phyloP scores from a whole-genome alignment of 2,113 vertebrate species.

The Micronycteris hirsuta region DNA sequence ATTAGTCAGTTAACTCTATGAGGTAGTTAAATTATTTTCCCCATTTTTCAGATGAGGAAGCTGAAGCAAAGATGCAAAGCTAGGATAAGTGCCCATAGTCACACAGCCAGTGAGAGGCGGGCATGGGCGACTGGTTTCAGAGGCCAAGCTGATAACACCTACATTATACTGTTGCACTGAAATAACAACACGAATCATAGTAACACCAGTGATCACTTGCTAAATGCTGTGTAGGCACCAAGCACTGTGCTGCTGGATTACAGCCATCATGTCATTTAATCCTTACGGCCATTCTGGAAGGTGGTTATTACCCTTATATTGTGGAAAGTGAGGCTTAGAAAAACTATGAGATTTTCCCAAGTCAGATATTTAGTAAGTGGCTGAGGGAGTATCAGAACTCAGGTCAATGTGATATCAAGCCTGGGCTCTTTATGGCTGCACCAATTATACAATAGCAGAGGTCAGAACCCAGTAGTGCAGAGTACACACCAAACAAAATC shows the following conservation, averaged over 20 bases:
- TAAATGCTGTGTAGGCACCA: neutral
- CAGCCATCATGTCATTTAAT: neutral
- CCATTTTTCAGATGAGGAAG: neutral
- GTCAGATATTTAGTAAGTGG: neutral
- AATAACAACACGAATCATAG: neutral
- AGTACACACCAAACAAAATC: accelerated
- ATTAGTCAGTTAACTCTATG: neutral
- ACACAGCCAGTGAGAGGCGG: neutral
- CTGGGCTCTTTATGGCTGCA: neutral
- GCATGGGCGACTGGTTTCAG: neutral
- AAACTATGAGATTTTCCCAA: neutral
- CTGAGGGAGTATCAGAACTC: neutral
- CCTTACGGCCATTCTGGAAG: neutral
- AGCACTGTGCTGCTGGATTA: neutral
- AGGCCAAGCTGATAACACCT: neutral
- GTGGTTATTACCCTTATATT: neutral
- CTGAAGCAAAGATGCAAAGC: neutral
- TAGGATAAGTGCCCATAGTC: neutral
- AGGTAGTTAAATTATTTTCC: neutral
- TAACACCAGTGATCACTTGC: accelerated
- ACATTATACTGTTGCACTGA: neutral
- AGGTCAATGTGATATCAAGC: neutral
- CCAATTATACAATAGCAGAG: neutral
- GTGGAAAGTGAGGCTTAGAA: neutral
- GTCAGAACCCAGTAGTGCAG: neutral